phyloP scores from a whole-genome alignment of 2,888 invertebrate genomes.

The Ophion costatus region DNA sequence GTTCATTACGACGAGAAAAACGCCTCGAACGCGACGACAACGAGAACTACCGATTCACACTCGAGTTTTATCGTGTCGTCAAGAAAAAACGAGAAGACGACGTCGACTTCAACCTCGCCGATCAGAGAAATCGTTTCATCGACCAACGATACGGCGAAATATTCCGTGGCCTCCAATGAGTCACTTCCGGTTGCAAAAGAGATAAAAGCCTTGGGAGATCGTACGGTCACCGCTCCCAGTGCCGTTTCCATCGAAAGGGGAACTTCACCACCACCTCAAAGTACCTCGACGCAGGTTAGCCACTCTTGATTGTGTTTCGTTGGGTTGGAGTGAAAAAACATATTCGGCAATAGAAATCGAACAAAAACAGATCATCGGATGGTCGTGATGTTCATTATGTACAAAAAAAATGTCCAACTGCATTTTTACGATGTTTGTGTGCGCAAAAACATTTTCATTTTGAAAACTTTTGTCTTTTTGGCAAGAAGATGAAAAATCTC shows the following conservation, averaged over 20 bases:
- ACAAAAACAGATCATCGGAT: not conserved
- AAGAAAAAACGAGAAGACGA: slow-evolving; percentile 38
- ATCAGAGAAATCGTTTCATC: slow-evolving; percentile 59
- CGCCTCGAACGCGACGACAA: slow-evolving; percentile 7
- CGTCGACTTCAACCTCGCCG: slow-evolving; percentile 65
- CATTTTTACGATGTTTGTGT: no score
- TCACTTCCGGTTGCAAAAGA: slow-evolving; percentile 18
- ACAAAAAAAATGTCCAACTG: not conserved
- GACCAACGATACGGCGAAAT: slow-evolving; percentile 7
- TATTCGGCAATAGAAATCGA: not conserved
- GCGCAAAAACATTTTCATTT: not conserved
- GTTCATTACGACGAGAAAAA: slow-evolving; percentile 31
- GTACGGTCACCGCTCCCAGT: slow-evolving; percentile 2
- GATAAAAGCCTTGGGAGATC: not conserved
- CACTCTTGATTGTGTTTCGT: not conserved
- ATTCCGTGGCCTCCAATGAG: slow-evolving; percentile 2
- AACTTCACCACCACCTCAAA: slow-evolving; percentile 94
- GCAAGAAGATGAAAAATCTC: no score
- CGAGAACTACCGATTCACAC: slow-evolving; percentile 12
- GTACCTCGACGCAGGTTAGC: slow-evolving; percentile 92
- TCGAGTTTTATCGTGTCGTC: slow-evolving; percentile 7
- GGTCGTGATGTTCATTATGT: not conserved
- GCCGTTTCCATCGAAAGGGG: slow-evolving; percentile 81
- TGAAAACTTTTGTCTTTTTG: not conserved
- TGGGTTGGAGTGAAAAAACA: not conserved